Evolutionary conservation across 1,140 invertebrate genomes (phyloP), one percentile per base, ranked within the genome.

Genomic region (Chrysoperla carnea): DNA sequence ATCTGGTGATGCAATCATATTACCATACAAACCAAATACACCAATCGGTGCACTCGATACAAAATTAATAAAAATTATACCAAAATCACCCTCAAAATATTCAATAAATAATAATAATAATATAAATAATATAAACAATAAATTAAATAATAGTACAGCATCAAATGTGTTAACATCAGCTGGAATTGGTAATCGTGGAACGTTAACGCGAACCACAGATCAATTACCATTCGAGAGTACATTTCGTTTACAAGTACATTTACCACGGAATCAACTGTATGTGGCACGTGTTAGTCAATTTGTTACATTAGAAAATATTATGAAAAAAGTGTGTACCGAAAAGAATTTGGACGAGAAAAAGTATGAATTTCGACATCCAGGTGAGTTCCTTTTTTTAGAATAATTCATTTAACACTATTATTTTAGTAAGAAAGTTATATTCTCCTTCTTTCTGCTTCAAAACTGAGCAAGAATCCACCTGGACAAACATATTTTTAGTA

Each of bases 261-360:
- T 91, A 44, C 86, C 86, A 8, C 72, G 76, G 40, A 81, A 84
- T 59, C 85, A 91, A 61, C 67, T 89, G 15, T 84, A 79, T 55
- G 81, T 86, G 1, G 70, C 74, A 31, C 62, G 83, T 47, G 75
- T 84, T 43, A 72, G 79, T 56, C 72, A 77, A 40, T 68, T 75
- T 58, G 72, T 73, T 42, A 61, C 69, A 36, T 57, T 87, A 29
- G 63, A 72, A 41, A 73, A 82, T 50, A 71, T 83, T 37, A 66
- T 86, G 46, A 61, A 67, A 17, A 71, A 78, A 56, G 78, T 86
- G 6, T 89, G 86, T 52, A 67, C 70, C n/a, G 84, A 88, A 52
- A 87, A 86, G 57, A 74, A 76, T 58, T 60, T 89, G 44, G 81
- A 87, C 56, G 63, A 70, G 9, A 55, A 66, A 15, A 79, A 78